Base-by-base conservation (phyloP, 1,140 invertebrate genomes). In the Pseudomyrmex pallidus region DNA sequence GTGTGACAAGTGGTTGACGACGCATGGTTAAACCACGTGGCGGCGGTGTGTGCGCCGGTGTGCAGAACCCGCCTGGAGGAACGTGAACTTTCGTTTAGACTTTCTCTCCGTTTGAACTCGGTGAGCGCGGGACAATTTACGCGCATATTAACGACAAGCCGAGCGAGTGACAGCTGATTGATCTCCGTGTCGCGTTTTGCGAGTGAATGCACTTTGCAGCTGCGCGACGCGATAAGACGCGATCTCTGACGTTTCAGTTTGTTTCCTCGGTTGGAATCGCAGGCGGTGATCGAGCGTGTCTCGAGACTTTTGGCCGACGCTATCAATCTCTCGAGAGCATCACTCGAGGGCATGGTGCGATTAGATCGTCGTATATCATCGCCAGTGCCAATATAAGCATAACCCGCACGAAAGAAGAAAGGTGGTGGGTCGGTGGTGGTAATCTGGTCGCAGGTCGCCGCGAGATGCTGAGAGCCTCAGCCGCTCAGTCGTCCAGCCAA, bases 391-490 rank as follows among this genome's bases (percentile, higher is more conserved):
- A 59, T 46, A 80, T 35, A 35, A 35, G 5, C 35, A 17, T 20
- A 52, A 64, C 35, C 74, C 22, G 70, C 46, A 35, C 25, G 56
- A 46, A n/a, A 20, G 17, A 17, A 66, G n/a, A 66, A n/a, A 48
- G 20, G 15, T 46, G 59, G 57, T 50, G 25, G 57, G 13, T 57
- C 46, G 66, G 54, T 70, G 62, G 74, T 76, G 67, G 54, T 80
- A 78, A 20, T 77, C 46, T 84, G 66, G 66, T 84, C 57, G 72
- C 76, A 84, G 74, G 74, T 56, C 74, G 74, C 67, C 92, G 92
- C 93, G 90, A 89, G 73, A 94, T 94, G 93, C 93, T 92, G 87
- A 93, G 91, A 85, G 89, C 84, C 91, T 93, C 91, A 85, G 88
- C 88, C 50, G 73, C 72, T 8, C 74, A 77, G 62, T 59, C 57